Percentiles rank a stretch among this genome's conserved stretches.
phyloP scores from a whole-genome alignment of 2,113 vertebrate species.

The Phasianus colchicus region DNA sequence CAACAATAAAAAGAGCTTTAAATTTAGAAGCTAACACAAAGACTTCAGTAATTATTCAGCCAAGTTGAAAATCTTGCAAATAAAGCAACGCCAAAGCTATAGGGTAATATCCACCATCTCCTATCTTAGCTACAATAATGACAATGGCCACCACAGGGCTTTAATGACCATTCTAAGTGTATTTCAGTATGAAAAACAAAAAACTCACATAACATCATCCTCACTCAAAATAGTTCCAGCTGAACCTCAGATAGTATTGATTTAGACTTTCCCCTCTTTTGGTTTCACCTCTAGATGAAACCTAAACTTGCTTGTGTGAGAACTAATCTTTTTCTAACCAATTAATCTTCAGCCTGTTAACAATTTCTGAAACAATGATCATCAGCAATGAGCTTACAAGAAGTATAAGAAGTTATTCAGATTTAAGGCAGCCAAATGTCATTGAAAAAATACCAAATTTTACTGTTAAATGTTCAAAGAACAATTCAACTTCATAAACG shows the following conservation, averaged over 20 bases:
- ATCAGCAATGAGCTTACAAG: not conserved
- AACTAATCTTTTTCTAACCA: not conserved
- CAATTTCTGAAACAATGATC: not conserved
- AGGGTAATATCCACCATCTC: not conserved
- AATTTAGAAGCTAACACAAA: not conserved
- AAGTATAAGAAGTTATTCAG: not conserved
- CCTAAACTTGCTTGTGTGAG: not conserved
- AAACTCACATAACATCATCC: too few relatives aligned
- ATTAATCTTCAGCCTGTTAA: not conserved
- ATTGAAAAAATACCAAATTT: not conserved
- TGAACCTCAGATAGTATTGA: not conserved
- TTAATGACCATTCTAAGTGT: not conserved
- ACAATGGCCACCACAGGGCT: not conserved
- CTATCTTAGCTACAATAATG: not conserved
- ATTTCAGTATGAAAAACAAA: not conserved
- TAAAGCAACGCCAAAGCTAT: not conserved
- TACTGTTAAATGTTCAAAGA: not conserved
- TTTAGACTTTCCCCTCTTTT: not conserved
- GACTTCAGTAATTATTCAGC: not conserved
- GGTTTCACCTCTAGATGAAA: not conserved
- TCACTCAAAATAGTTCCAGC: not conserved
- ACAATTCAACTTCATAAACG: not conserved
- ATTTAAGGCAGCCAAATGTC: not conserved
- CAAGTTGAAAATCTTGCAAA: not conserved
- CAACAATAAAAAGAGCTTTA: not conserved